Evolutionary conservation across 2,888 invertebrate species (phyloP).

Genomic region (Nomada goodeniana): DNA sequence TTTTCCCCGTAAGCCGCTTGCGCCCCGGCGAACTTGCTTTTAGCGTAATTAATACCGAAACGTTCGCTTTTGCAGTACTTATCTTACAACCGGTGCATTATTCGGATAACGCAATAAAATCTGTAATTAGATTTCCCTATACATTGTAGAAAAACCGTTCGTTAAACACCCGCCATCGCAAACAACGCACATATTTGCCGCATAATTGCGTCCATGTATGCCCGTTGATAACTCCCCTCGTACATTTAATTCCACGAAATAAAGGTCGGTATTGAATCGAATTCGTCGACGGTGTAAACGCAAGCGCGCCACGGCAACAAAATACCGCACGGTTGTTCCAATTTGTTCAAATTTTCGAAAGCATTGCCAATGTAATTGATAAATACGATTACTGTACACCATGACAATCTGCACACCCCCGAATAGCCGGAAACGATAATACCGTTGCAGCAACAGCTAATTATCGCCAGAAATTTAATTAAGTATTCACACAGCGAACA

Average conservation of each 20-base stretch:
- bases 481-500: conserved; percentile 50
- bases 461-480: conserved; percentile 55
- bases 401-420: neutral
- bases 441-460: conserved; percentile 19
- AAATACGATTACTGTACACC: conserved; percentile 1
- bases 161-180: neutral
- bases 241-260: neutral
- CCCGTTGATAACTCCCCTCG: neutral
- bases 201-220: neutral
- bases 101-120: no score
- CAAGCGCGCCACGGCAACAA: neutral
- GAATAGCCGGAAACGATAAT: neutral
- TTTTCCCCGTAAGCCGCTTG: neutral
- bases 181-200: neutral
- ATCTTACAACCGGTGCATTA: no score
- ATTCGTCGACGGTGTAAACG: neutral
- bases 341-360: neutral
- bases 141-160: neutral
- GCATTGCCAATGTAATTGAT: neutral
- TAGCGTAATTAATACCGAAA: conserved; percentile 14
- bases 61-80: neutral
- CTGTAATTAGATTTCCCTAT: neutral
- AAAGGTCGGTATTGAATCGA: neutral
- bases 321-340: neutral
- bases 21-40: conserved; percentile 2